A percentile compares a stretch with the other conserved stretches of the same genome.
These are phyloP conservation scores for Ametastegia equiseti DNA, from an alignment of 2,888 invertebrate genomes.

Conservation along the genomic window DNA sequence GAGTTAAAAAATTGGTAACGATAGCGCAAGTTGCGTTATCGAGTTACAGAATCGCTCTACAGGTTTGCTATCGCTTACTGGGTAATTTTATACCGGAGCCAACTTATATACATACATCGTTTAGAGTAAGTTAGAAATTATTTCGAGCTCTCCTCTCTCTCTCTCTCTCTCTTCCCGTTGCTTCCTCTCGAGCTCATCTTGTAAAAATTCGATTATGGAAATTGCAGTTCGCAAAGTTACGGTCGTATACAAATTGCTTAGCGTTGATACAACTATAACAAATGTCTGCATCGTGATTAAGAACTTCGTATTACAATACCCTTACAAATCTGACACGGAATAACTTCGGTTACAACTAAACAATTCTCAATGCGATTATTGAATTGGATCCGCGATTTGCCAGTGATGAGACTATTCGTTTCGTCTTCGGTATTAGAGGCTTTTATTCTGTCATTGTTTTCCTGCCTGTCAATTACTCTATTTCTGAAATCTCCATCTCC, in stretches of 20 bases:
- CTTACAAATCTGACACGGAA: background rate
- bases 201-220: background rate
- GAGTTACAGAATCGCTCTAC: background rate
- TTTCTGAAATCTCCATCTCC: background rate
- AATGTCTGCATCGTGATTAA: background rate
- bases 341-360: background rate
- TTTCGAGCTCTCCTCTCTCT: background rate
- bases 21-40: too few relatives aligned
- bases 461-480: background rate
- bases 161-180: too few relatives aligned
- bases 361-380: background rate
- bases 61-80: background rate
- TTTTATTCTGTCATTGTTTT: constrained; percentile 9
- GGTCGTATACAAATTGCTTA: background rate
- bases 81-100: background rate
- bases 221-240: background rate
- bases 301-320: background rate
- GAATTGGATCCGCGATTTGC: background rate
- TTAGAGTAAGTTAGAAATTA: background rate
- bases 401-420: background rate
- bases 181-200: too few relatives aligned
- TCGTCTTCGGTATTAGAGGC: constrained; percentile 5
- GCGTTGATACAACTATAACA: too few relatives aligned
- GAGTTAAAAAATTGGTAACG: too few relatives aligned
- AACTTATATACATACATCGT: background rate